Evolutionary conservation across 2,797 vertebrate species (phyloP).

Genomic region (Hypotaenidia philippensis): DNA sequence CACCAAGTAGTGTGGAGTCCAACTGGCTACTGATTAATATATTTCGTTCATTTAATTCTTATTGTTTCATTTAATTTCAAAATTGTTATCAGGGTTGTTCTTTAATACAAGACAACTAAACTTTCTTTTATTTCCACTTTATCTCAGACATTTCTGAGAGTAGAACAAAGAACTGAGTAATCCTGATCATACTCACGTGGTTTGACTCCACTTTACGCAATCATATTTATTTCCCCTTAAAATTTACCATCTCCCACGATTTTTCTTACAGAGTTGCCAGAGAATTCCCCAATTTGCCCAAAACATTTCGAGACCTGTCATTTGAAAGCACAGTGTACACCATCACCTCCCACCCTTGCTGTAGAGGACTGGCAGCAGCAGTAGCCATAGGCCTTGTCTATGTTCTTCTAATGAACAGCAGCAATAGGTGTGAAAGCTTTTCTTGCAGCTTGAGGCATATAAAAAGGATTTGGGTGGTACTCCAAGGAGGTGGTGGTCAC

Average conservation of each 20-base stretch:
- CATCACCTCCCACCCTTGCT: not conserved
- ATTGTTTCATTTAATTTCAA: not conserved
- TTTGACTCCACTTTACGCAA: not conserved
- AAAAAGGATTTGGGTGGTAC: not conserved
- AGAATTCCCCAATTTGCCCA: not conserved
- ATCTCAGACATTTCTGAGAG: not conserved
- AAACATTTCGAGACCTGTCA: not conserved
- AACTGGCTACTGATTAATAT: not conserved
- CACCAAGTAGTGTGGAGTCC: not conserved
- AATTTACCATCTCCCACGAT: not conserved
- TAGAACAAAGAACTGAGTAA: constrained; percentile 11
- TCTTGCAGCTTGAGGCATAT: not conserved
- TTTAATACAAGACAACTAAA: not conserved
- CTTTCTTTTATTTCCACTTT: not conserved
- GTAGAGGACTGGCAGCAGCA: not conserved
- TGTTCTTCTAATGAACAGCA: not conserved
- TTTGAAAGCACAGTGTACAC: fast-evolving
- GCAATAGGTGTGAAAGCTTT: not conserved
- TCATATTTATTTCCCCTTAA: not conserved
- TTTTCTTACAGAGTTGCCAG: not conserved
- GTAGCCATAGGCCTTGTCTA: not conserved
- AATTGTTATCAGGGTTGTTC: not conserved
- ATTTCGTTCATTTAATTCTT: not conserved
- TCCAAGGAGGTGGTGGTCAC: not conserved
- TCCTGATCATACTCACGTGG: not conserved